A percentile compares a stretch with the other conserved stretches of the same genome.
Conservation (phyloP, 2,888 invertebrate species). For the Lasioglossum morio region DNA sequence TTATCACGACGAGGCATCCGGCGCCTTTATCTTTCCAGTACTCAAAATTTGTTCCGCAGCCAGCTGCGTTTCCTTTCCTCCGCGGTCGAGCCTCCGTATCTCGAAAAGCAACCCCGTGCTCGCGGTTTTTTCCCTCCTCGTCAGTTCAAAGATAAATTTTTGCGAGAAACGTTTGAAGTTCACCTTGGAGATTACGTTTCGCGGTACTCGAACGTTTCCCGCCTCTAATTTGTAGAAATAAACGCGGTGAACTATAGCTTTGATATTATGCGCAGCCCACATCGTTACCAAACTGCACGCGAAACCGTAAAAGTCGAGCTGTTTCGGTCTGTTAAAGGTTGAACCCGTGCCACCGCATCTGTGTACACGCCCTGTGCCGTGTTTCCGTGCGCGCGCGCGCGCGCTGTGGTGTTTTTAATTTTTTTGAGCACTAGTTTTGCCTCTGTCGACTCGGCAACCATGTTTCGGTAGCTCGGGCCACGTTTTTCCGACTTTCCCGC, state of each 20-base stretch:
- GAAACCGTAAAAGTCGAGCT: constrained; percentile 31
- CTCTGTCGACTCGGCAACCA: constrained; percentile 55
- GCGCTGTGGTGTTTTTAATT: constrained; percentile 53
- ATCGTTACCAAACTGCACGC: constrained; percentile 35
- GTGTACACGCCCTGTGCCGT: background rate
- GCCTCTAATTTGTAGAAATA: constrained; percentile 47
- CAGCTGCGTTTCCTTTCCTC: background rate
- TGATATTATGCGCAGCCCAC: constrained; percentile 35
- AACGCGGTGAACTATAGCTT: constrained; percentile 36
- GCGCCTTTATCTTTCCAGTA: constrained; percentile 40
- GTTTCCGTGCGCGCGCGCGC: background rate
- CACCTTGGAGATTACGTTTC: background rate
- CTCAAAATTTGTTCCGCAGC: constrained; percentile 18
- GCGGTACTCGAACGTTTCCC: constrained; percentile 29
- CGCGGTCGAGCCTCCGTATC: background rate
- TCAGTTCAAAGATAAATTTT: constrained; percentile 1
- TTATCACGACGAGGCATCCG: constrained; percentile 40
- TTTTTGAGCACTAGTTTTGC: constrained; percentile 65
- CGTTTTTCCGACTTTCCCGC: constrained; percentile 49
- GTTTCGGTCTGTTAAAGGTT: constrained; percentile 56
- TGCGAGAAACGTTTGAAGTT: background rate
- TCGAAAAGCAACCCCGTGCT: background rate
- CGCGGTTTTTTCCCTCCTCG: background rate
- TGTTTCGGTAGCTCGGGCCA: constrained; percentile 59
- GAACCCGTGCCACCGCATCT: constrained; percentile 18